Percentiles rank a stretch among this genome's conserved stretches.
phyloP scores from a whole-genome alignment of 2,888 invertebrate genomes.

The Apamea anceps region DNA sequence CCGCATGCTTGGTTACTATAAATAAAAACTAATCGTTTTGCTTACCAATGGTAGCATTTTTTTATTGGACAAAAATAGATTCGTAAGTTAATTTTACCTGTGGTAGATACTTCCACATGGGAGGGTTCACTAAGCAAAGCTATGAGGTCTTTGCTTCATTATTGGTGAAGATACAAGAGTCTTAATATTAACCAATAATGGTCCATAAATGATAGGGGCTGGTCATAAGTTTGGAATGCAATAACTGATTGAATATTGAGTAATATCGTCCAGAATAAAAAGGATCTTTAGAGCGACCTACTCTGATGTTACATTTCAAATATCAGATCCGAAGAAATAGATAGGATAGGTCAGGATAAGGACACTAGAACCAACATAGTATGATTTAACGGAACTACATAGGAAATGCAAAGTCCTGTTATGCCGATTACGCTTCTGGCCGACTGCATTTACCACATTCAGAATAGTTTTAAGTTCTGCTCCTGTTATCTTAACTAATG shows the following conservation, averaged over 20 bases:
- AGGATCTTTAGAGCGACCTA: neutral
- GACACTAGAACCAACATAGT: neutral
- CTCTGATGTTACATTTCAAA: neutral
- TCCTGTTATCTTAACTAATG: constrained; percentile 12
- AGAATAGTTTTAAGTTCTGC: neutral
- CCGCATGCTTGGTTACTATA: neutral
- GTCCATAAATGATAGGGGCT: neutral
- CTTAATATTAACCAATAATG: neutral
- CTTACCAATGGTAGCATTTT: neutral
- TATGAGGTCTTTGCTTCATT: neutral
- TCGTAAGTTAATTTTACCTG: neutral
- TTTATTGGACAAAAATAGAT: neutral
- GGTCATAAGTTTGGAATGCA: neutral
- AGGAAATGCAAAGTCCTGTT: neutral
- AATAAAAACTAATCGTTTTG: neutral
- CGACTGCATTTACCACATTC: neutral
- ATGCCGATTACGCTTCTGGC: neutral
- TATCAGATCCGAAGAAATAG: neutral
- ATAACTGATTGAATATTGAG: neutral
- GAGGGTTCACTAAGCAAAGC: neutral
- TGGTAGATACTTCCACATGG: neutral
- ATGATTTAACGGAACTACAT: neutral
- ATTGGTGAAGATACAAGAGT: neutral
- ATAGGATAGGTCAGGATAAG: too few relatives aligned
- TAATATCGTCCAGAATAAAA: neutral